Conservation (phyloP, 2,797 vertebrate species). For the Danio tinwini region DNA sequence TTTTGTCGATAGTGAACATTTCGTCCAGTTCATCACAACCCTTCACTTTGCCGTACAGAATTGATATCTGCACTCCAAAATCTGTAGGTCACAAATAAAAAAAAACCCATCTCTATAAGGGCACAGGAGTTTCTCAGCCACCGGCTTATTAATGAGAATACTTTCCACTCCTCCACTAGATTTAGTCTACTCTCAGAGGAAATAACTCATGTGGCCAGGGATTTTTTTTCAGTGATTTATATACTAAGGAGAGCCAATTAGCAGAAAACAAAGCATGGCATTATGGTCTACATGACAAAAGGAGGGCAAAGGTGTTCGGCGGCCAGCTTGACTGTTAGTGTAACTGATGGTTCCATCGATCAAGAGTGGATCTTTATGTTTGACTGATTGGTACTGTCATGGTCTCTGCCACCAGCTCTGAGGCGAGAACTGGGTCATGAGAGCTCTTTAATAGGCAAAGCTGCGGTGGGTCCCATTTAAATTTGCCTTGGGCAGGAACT, state of each 20-base stretch:
- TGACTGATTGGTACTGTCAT: conserved; percentile 73
- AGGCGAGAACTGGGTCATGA: conserved; percentile 74
- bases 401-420: conserved; percentile 65
- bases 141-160: conserved; percentile 72
- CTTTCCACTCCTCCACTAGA: conserved; percentile 67
- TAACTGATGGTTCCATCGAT: conserved; percentile 78
- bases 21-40: conserved; percentile 7
- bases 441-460: conserved; percentile 61
- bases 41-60: conserved; percentile 25
- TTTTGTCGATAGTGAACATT: not conserved
- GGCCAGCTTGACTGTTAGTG: conserved; percentile 70
- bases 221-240: conserved; percentile 75
- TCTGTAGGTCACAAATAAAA: conserved; percentile 47
- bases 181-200: conserved; percentile 64
- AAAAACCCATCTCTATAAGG: conserved; percentile 17
- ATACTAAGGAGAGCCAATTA: conserved; percentile 79
- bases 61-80: conserved; percentile 41
- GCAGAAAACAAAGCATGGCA: conserved; percentile 73
- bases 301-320: conserved; percentile 67
- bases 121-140: conserved; percentile 58
- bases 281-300: conserved; percentile 69
- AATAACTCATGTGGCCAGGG: conserved; percentile 57
- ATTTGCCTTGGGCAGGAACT: conserved; percentile 46
- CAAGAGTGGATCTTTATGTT: conserved; percentile 73
- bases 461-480: conserved; percentile 56